Conservation (phyloP, 2,797 vertebrate genomes). For the Ceryle rudis region DNA sequence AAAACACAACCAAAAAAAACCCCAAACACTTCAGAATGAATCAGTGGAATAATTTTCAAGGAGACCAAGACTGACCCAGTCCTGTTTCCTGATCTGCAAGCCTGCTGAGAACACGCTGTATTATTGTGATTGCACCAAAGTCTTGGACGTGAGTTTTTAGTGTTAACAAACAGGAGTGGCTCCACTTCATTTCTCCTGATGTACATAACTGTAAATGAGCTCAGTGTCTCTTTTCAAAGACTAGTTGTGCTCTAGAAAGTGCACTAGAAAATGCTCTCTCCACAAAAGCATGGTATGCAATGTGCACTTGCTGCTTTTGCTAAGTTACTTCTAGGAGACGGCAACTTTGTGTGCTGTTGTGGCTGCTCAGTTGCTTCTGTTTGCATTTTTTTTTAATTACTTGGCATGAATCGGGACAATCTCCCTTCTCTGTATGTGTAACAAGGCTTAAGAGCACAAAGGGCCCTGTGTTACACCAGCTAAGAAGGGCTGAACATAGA, state of each 20-base stretch:
- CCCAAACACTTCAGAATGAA: background rate
- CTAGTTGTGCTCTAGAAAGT: too few relatives aligned
- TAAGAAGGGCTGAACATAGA: background rate
- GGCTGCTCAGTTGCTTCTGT: background rate
- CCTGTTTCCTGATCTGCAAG: background rate
- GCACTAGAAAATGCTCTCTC: background rate
- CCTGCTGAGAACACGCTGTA: accelerated
- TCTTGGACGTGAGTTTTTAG: background rate
- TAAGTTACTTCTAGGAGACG: background rate
- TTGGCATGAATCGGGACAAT: accelerated
- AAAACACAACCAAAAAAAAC: background rate
- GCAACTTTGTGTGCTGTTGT: background rate
- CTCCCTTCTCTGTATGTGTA: background rate
- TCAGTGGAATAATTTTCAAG: background rate
- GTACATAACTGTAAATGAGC: background rate
- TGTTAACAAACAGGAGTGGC: background rate
- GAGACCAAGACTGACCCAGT: background rate
- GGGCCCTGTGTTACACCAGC: background rate
- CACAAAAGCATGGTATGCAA: background rate
- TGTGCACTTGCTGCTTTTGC: background rate
- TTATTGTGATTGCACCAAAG: background rate
- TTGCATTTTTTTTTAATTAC: background rate
- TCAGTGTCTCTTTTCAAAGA: background rate
- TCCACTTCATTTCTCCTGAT: background rate
- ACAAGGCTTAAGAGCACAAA: background rate